Conservation (phyloP, 2,113 vertebrate species). For the Lanius ludovicianus region DNA sequence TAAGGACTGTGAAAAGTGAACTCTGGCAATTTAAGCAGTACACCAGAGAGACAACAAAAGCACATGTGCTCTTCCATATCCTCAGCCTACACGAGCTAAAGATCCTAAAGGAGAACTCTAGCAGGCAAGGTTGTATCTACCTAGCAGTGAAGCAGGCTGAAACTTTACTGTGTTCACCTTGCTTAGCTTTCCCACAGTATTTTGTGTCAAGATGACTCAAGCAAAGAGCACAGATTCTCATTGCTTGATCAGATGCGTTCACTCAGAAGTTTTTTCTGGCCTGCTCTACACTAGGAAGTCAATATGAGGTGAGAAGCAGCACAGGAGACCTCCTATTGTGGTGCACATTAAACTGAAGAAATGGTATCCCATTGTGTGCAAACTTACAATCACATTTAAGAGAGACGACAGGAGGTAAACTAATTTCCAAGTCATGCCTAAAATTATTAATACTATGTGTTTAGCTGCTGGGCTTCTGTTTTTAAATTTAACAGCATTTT, state of each 20-base stretch:
- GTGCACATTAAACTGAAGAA: background rate
- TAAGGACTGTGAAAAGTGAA: background rate
- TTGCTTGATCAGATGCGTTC: background rate
- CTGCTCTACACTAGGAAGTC: background rate
- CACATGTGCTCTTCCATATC: background rate
- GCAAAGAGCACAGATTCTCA: background rate
- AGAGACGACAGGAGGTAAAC: background rate
- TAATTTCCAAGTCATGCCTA: background rate
- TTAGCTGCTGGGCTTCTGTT: background rate
- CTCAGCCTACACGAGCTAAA: background rate
- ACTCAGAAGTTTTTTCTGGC: background rate
- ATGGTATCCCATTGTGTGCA: background rate
- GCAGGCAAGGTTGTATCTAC: background rate
- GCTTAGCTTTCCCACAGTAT: background rate
- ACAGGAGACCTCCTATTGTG: background rate
- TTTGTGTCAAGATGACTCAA: background rate
- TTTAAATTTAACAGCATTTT: background rate
- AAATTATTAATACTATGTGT: background rate
- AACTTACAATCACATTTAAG: background rate
- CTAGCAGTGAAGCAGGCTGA: background rate
- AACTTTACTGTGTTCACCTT: background rate
- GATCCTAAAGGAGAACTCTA: background rate
- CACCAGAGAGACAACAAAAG: background rate
- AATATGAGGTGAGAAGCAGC: background rate
- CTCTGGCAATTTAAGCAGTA: background rate